Base-by-base conservation (phyloP, 1,140 invertebrate species). In the Solenopsis invicta region DNA sequence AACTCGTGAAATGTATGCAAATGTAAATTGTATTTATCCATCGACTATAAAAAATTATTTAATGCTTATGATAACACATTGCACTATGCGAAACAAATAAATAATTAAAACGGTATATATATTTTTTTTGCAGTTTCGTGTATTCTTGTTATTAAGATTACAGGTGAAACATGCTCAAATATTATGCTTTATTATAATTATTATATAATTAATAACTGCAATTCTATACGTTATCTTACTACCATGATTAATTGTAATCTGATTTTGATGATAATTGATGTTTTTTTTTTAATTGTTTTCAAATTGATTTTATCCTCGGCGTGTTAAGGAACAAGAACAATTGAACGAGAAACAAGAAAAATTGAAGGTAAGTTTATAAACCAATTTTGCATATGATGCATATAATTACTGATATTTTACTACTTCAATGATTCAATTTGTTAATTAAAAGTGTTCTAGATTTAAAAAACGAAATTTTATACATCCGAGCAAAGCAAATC, bases 191-290 rank as follows among this genome's bases (percentile, higher is more conserved):
- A 80, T 80, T 67, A 67, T 78, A 78, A 52, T 78, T 78, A 78
- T 64, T 41, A 69, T 67, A 80, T 80, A 80, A 80, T 69, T 80
- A 69, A 78, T 78, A 66, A 67, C 41, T 21, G 61, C 61, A 78
- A 78, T 45, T 67, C 37, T 76, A 61, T 45, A 50, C 48, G 62
- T 66, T 48, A 66, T 24, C 12, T 67, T 45, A 59, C 18, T 72
- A 81, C 10, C 69, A 54, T 12, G 48, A 81, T 29, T 71, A 54
- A 81, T 81, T 18, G 48, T 41, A 54, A 54, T 64, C 12, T 1
- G 45, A 29, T 71, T 54, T 56, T 16, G 10, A 12, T 54, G 21
- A 24, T 54, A 71, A 41, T 56, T 81, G 5, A 10, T 52, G 16
- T 13, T 37, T 61, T 37, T 13, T 21, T 0, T 24, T 13, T 34